Evolutionary conservation across 2,797 vertebrate genomes (phyloP), one percentile per base, ranked within the genome.

Genomic region (Tokudaia muenninki): DNA sequence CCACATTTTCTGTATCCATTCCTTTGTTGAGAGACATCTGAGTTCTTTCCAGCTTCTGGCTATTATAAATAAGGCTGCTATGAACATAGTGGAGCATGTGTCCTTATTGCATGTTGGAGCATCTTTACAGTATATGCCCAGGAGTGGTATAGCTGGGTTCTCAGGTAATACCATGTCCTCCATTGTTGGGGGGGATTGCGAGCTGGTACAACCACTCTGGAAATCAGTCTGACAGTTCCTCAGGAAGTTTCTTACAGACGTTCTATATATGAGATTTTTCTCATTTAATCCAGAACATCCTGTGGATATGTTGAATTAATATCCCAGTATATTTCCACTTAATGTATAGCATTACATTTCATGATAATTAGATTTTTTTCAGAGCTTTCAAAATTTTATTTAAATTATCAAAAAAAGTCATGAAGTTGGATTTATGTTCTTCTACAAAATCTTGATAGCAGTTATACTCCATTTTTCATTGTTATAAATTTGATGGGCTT

Each of bases 231-330:
- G 52, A 12, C 11, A 11, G 52, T 13, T 52, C 12, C 52, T 52
- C 52, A 52, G 52, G 13, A 52, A 52, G 67, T 96, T 96, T 89
- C 92, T 94, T 94, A 84, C 79, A 87, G 94, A 91, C 97, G 90
- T 94, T 95, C 90, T 94, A 1, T 87, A 91, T 78, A 77, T 92
- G 96, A 96, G 94, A 89, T 87, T 97, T 95, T 97, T 95, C 75
- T 96, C 91, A 79, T 94, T 95, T 95, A 95, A 96, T 95, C 91
- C 96, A 95, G 82, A 92, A 84, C 93, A 94, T 87, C 94, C 91
- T 80, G 17, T 90, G 89, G 95, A 96, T 97, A 96, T 87, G 90
- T 55, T 80, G 96, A 97, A 94, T 94, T 97, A 94, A 91, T 95
- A 70, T 87, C 84, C 44, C 9, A 91, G 67, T 96, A 94, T 96